phyloP scores from a whole-genome alignment of 2,888 invertebrate genomes.

The Antitype chi region DNA sequence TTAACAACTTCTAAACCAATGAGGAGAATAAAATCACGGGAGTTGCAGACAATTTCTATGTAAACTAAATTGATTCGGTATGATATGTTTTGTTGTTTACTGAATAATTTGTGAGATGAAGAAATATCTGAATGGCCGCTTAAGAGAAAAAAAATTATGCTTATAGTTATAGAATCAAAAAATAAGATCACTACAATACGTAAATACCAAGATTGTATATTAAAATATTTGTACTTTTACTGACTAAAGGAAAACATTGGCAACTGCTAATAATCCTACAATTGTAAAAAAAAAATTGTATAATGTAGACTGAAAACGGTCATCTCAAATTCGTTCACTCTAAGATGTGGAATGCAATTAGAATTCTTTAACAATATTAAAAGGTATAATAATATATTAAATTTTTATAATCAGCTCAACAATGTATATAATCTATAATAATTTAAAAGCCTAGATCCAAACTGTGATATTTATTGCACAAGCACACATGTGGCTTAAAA shows the following conservation, averaged over 20 bases:
- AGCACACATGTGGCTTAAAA: constrained; percentile 91
- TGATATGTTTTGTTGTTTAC: constrained; percentile 90
- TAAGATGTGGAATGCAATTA: constrained; percentile 91
- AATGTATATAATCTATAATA: constrained; percentile 92
- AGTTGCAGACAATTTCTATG: constrained; percentile 80
- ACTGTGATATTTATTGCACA: constrained; percentile 91
- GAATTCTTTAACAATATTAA: constrained; percentile 91
- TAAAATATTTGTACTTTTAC: constrained; percentile 96
- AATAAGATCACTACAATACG: constrained; percentile 90
- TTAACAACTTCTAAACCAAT: constrained; percentile 80
- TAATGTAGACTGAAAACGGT: constrained; percentile 91
- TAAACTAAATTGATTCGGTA: constrained; percentile 84
- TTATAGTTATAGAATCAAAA: constrained; percentile 89
- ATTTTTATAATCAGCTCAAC: constrained; percentile 92
- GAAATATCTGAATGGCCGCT: constrained; percentile 87
- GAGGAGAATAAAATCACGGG: constrained; percentile 77
- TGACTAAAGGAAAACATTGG: constrained; percentile 94
- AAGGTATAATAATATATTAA: constrained; percentile 92
- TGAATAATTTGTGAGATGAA: constrained; percentile 87
- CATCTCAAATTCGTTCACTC: constrained; percentile 91
- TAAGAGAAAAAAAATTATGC: constrained; percentile 89
- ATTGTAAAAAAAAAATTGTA: constrained; percentile 90
- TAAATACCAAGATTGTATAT: constrained; percentile 91
- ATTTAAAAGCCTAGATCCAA: constrained; percentile 91
- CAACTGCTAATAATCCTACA: constrained; percentile 90